Evolutionary conservation across 2,113 vertebrate genomes (phyloP).

Genomic region (Cygnus atratus): DNA sequence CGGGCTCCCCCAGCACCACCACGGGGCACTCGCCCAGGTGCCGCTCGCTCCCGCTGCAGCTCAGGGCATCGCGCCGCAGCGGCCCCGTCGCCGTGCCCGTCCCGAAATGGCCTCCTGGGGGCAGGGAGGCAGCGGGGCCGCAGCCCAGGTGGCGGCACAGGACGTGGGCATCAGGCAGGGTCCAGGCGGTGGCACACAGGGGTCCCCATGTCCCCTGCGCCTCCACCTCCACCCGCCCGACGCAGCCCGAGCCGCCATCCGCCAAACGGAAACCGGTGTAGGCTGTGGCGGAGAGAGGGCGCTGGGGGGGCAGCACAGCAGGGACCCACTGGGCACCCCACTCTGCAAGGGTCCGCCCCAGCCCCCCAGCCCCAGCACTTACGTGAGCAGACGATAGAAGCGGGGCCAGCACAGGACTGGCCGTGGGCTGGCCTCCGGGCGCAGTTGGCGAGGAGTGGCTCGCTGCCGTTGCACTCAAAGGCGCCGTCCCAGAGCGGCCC

Average conservation of each 20-base stretch:
- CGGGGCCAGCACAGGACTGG: background rate
- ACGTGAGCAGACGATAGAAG: conserved; percentile 10
- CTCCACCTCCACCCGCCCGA: background rate
- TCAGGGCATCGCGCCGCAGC: background rate
- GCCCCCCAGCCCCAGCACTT: background rate
- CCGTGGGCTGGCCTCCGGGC: accelerated
- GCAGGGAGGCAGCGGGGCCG: background rate
- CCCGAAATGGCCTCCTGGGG: background rate
- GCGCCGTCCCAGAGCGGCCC: background rate
- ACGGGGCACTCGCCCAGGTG: background rate
- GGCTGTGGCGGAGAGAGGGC: background rate
- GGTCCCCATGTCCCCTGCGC: background rate
- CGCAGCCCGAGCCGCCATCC: background rate
- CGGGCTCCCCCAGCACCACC: background rate
- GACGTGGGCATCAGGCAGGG: background rate
- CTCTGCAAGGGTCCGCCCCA: background rate
- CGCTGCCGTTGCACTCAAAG: background rate
- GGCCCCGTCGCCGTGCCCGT: background rate
- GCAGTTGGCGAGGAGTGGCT: background rate
- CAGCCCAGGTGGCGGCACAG: conserved; percentile 25
- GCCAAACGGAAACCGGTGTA: background rate
- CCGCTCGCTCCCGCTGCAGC: background rate
- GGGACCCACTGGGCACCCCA: accelerated
- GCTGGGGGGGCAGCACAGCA: accelerated
- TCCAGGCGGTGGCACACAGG: background rate